phyloP scores from a whole-genome alignment of 53 echinoderm and acorn worm genomes.

The Paracentrotus lividus region DNA sequence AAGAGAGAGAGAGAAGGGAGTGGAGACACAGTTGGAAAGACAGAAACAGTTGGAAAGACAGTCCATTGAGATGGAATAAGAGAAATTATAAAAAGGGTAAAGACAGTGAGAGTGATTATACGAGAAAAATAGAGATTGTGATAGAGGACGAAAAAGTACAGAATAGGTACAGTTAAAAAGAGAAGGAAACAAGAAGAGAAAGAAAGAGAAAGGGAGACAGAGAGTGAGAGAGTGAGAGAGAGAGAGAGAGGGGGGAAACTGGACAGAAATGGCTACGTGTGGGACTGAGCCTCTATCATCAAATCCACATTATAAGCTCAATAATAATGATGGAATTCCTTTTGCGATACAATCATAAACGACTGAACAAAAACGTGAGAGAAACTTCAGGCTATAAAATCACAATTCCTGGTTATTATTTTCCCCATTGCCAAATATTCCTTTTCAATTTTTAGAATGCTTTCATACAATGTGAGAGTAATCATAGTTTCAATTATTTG shows the following conservation, averaged over 20 bases:
- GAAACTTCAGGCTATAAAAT: not conserved
- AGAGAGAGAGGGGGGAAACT: not conserved
- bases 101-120: not conserved
- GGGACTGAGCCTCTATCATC: slow-evolving; percentile 33
- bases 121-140: not conserved
- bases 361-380: slow-evolving; percentile 39
- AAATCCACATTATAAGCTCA: slow-evolving; percentile 32
- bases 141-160: not conserved
- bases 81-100: too few relatives aligned
- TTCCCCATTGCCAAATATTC: too few relatives aligned
- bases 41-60: too few relatives aligned
- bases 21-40: too few relatives aligned
- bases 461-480: too few relatives aligned
- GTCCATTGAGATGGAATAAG: too few relatives aligned
- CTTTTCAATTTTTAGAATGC: too few relatives aligned
- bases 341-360: slow-evolving; percentile 23
- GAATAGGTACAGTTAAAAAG: too few relatives aligned
- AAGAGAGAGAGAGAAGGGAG: too few relatives aligned
- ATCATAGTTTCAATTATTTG: too few relatives aligned
- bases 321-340: slow-evolving; percentile 8
- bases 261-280: slow-evolving; percentile 24
- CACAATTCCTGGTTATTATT: too few relatives aligned
- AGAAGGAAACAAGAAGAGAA: not conserved
- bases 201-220: too few relatives aligned
- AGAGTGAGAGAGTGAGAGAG: not conserved